A percentile compares a stretch with the other conserved stretches of the same genome.
Evolutionary conservation across 2,113 vertebrate species (phyloP).

Genomic region (Paramormyrops kingsleyae): DNA sequence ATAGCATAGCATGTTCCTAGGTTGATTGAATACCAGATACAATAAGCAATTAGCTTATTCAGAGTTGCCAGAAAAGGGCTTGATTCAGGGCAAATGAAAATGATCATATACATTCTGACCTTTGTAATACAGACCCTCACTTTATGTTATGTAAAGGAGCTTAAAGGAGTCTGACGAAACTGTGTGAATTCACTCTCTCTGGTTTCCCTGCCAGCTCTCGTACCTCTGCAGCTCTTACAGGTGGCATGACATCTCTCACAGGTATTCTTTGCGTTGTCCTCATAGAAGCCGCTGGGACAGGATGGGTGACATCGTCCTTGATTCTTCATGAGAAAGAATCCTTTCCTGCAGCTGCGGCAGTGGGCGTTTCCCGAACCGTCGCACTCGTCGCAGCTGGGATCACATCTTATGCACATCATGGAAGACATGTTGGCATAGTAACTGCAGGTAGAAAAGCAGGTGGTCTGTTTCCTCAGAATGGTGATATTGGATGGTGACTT

Average conservation of each 20-base stretch:
- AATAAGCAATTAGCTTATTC: neutral
- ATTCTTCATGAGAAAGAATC: slow-evolving; percentile 64
- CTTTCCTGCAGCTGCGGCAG: slow-evolving; percentile 68
- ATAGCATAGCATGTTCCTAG: neutral
- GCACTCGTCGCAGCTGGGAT: slow-evolving; percentile 72
- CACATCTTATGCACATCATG: slow-evolving; percentile 65
- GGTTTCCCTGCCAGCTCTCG: neutral
- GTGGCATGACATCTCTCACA: slow-evolving; percentile 78
- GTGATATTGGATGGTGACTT: neutral
- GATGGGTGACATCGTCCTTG: slow-evolving; percentile 55
- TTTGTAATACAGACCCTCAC: neutral
- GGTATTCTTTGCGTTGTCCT: slow-evolving; percentile 31
- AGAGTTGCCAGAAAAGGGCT: neutral
- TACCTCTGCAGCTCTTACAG: slow-evolving; percentile 75
- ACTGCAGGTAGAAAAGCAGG: slow-evolving; percentile 49
- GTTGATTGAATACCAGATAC: neutral
- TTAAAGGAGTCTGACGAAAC: neutral
- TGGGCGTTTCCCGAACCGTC: slow-evolving; percentile 50
- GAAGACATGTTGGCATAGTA: slow-evolving; percentile 65
- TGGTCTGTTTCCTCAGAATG: neutral
- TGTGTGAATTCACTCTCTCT: neutral
- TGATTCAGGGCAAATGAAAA: neutral
- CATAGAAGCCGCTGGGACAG: slow-evolving; percentile 72
- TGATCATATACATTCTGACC: neutral
- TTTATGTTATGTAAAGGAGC: neutral